These are phyloP conservation scores for Tachina fera DNA, from an alignment of 2,888 invertebrate genomes.

Conservation along the genomic window DNA sequence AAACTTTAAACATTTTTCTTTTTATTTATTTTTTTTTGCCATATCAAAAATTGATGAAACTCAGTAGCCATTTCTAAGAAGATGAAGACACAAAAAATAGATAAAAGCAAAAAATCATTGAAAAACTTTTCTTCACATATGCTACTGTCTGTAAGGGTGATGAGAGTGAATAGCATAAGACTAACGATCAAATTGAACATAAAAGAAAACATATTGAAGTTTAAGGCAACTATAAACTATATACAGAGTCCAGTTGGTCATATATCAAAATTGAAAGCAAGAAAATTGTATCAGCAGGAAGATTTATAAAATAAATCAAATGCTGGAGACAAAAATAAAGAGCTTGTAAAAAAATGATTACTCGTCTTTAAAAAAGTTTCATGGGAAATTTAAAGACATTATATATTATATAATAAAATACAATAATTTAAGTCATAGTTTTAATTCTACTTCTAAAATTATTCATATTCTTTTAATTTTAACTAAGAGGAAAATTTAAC, in stretches of 20 bases:
- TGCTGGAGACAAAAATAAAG: neutral
- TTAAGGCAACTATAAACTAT: constrained; percentile 31
- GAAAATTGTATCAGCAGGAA: constrained; percentile 41
- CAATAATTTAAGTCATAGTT: too few relatives aligned
- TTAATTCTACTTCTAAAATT: too few relatives aligned
- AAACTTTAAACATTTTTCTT: constrained; percentile 50
- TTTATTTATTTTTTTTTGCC: constrained; percentile 13
- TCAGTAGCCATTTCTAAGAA: constrained; percentile 51
- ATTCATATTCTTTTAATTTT: too few relatives aligned
- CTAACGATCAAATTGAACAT: constrained; percentile 56
- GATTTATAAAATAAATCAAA: constrained; percentile 42
- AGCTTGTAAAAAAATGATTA: neutral
- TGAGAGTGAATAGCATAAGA: constrained; percentile 50
- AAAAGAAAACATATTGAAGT: constrained; percentile 61
- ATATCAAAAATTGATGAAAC: constrained; percentile 60
- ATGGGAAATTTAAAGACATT: too few relatives aligned
- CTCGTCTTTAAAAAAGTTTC: too few relatives aligned
- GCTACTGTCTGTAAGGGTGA: constrained; percentile 55
- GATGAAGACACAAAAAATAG: constrained; percentile 24
- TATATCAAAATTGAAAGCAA: constrained; percentile 62
- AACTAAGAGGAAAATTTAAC: too few relatives aligned
- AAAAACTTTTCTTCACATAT: constrained; percentile 64
- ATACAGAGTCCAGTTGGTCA: constrained; percentile 53
- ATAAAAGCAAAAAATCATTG: constrained; percentile 47
- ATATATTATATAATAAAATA: too few relatives aligned